These are phyloP conservation scores for Drosophila tsacasi DNA, from an alignment of 1,140 invertebrate species.

Conservation along the genomic window DNA sequence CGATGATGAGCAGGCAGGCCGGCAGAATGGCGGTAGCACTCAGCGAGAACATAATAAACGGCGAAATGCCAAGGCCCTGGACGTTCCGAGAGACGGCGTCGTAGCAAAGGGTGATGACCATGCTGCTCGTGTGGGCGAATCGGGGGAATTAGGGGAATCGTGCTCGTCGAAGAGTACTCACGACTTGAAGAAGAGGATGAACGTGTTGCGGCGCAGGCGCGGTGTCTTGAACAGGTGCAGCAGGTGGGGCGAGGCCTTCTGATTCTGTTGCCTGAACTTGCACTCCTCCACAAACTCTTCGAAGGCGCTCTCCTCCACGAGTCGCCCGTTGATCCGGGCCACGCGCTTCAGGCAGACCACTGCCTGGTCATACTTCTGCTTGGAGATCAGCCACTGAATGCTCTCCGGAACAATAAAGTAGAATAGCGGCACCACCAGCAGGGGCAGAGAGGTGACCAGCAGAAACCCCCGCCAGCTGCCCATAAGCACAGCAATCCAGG, in stretches of 20 bases:
- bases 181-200: conserved; percentile 87
- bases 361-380: conserved; percentile 86
- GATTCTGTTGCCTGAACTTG: conserved; percentile 61
- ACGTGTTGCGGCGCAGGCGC: conserved; percentile 86
- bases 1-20: conserved; percentile 86
- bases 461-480: conserved; percentile 86
- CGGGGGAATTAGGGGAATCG: conserved; percentile 11
- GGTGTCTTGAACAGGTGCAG: conserved; percentile 85
- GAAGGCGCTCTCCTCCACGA: conserved; percentile 84
- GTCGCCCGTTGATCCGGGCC: conserved; percentile 86
- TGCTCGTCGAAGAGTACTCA: conserved; percentile 72
- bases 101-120: conserved; percentile 88
- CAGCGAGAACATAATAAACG: conserved; percentile 87
- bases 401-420: conserved; percentile 87
- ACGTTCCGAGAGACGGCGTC: conserved; percentile 88
- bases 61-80: conserved; percentile 86
- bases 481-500: conserved; percentile 86
- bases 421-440: conserved; percentile 85
- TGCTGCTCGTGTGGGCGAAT: conserved; percentile 75
- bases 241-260: conserved; percentile 59
- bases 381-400: conserved; percentile 88
- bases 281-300: conserved; percentile 83
- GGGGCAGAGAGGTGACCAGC: conserved; percentile 86
- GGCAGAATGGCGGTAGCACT: conserved; percentile 87
- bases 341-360: conserved; percentile 86